phyloP scores from a whole-genome alignment of 2,797 vertebrate species.

The Bovichtus variegatus region DNA sequence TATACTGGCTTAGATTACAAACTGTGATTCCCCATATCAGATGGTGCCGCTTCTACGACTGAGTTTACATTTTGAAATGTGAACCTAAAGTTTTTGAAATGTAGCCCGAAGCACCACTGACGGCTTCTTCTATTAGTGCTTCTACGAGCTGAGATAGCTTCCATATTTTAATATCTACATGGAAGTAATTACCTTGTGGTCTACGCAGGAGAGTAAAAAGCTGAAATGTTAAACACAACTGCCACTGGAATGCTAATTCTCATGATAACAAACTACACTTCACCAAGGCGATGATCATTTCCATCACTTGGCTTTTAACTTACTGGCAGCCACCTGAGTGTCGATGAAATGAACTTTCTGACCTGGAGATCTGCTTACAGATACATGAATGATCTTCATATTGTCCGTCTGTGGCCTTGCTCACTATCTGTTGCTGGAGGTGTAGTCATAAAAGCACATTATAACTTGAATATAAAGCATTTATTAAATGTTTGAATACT shows the following conservation, averaged over 20 bases:
- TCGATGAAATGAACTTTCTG: constrained; percentile 25
- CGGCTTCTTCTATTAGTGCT: constrained; percentile 22
- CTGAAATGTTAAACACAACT: constrained; percentile 55
- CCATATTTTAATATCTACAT: constrained; percentile 50
- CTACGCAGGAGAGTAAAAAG: constrained; percentile 30
- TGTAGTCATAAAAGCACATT: neutral
- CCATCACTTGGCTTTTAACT: constrained; percentile 22
- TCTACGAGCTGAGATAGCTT: constrained; percentile 17
- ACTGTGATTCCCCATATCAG: constrained; percentile 26
- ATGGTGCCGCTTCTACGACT: constrained; percentile 12
- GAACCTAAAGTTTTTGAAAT: constrained; percentile 48
- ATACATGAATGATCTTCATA: neutral
- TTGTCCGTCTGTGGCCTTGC: neutral
- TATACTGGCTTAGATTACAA: constrained; percentile 31
- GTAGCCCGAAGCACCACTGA: constrained; percentile 20
- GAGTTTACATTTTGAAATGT: constrained; percentile 61
- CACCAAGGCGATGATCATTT: constrained; percentile 23
- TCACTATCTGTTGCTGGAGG: neutral
- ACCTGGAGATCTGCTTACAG: neutral
- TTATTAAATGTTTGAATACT: neutral
- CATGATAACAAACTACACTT: constrained; percentile 27
- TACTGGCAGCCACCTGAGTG: constrained; percentile 11
- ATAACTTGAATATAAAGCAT: neutral
- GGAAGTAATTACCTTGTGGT: constrained; percentile 54
- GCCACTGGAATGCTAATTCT: constrained; percentile 52